These are phyloP conservation scores for Oceanodroma leucorhoa DNA, from an alignment of 2,797 vertebrate genomes.

Conservation along the genomic window DNA sequence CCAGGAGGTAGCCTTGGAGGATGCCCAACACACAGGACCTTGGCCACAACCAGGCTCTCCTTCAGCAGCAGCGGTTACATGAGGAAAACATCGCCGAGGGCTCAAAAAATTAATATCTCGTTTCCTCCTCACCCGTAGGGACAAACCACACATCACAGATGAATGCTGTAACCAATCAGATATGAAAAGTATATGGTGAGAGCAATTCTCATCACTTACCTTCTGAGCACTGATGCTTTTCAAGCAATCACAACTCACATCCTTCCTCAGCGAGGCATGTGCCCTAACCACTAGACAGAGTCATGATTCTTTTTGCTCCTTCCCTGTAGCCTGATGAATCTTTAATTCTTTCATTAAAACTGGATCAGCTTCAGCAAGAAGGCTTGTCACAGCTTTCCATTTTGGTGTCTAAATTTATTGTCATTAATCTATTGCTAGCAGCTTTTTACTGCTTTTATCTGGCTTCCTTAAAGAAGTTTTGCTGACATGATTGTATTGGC, in stretches of 20 bases:
- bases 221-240: neutral
- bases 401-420: constrained; percentile 24
- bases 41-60: neutral
- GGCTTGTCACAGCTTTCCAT: neutral
- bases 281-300: neutral
- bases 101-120: neutral
- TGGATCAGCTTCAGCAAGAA: constrained; percentile 14
- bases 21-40: neutral
- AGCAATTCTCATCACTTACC: neutral
- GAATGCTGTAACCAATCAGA: neutral
- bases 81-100: neutral
- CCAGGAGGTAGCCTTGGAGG: neutral
- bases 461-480: neutral
- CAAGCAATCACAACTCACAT: neutral
- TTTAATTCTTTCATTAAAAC: constrained; percentile 64
- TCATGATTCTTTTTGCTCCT: neutral
- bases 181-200: neutral
- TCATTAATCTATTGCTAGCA: neutral
- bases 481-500: neutral
- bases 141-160: neutral
- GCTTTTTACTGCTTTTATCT: neutral
- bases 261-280: neutral
- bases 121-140: neutral
- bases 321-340: constrained; percentile 33
- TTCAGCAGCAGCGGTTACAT: neutral